A percentile compares a stretch with the other conserved stretches of the same genome.
phyloP scores from a whole-genome alignment of 2,113 vertebrate genomes.

The Quiscalus mexicanus region DNA sequence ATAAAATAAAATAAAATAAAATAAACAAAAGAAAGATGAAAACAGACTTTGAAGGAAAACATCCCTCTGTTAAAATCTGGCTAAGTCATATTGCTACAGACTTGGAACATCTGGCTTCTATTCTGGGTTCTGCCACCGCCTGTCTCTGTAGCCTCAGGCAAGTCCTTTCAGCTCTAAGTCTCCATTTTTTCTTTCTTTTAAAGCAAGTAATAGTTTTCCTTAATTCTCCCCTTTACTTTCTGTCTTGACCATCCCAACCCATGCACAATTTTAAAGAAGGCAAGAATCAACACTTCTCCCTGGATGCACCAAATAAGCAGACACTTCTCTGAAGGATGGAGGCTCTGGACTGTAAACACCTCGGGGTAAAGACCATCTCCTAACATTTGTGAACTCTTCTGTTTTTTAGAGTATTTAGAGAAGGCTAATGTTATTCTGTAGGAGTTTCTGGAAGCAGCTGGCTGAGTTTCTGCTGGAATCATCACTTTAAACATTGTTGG shows the following conservation, averaged over 20 bases:
- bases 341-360: background rate
- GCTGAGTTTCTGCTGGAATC: slow-evolving; percentile 54
- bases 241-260: background rate
- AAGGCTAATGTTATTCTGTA: slow-evolving; percentile 47
- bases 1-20: background rate
- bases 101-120: background rate
- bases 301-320: background rate
- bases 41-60: slow-evolving; percentile 13
- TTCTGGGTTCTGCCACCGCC: slow-evolving; percentile 6
- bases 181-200: background rate
- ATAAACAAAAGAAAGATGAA: background rate
- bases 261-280: background rate
- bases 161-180: background rate
- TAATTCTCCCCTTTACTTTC: background rate
- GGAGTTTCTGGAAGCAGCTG: slow-evolving; percentile 55
- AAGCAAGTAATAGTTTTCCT: background rate
- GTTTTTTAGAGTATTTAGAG: slow-evolving; percentile 21
- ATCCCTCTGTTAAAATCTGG: background rate
- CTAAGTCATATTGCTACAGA: background rate
- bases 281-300: background rate
- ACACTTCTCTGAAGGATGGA: background rate
- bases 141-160: background rate
- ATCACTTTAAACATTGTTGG: slow-evolving; percentile 41
- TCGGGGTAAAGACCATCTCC: slow-evolving; percentile 5
- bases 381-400: slow-evolving; percentile 30